Conservation (phyloP, 2,113 vertebrate genomes). For the Eclectus roratus region DNA sequence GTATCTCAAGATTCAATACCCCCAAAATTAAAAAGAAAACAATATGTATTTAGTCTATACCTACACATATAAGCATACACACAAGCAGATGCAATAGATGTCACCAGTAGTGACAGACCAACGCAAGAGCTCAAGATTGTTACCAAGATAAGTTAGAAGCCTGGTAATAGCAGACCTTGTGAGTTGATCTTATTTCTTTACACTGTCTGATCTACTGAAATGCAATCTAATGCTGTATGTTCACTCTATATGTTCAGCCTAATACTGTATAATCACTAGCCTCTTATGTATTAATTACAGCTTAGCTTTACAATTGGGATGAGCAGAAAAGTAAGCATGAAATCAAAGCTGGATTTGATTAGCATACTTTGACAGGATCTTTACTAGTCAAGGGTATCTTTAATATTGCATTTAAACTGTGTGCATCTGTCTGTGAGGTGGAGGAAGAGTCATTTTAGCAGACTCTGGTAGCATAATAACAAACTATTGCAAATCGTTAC, state of each 20-base stretch:
- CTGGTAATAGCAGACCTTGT: conserved; percentile 34
- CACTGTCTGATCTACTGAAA: conserved; percentile 48
- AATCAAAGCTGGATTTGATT: conserved; percentile 72
- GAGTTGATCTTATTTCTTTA: conserved; percentile 50
- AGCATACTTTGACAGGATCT: conserved; percentile 64
- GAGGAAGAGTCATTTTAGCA: background rate
- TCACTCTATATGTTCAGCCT: conserved; percentile 57
- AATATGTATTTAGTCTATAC: background rate
- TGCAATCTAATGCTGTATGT: conserved; percentile 44
- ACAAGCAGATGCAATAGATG: background rate
- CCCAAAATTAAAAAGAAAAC: background rate
- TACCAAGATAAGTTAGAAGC: conserved; percentile 44
- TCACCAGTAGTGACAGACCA: conserved; percentile 8
- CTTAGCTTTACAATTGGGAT: conserved; percentile 70
- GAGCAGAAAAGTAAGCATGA: conserved; percentile 70
- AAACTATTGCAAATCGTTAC: background rate
- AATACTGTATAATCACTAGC: conserved; percentile 69
- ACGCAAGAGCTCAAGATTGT: conserved; percentile 25
- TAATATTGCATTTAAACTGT: conserved; percentile 6
- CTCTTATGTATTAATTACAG: conserved; percentile 76
- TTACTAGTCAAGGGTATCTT: conserved; percentile 4
- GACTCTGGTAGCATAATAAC: background rate
- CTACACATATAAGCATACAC: accelerated
- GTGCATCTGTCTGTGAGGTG: background rate
- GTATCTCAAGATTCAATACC: background rate